A percentile compares a stretch with the other conserved stretches of the same genome.
Evolutionary conservation across 2,797 vertebrate genomes (phyloP).

Genomic region (Brachyrhaphis roseni): DNA sequence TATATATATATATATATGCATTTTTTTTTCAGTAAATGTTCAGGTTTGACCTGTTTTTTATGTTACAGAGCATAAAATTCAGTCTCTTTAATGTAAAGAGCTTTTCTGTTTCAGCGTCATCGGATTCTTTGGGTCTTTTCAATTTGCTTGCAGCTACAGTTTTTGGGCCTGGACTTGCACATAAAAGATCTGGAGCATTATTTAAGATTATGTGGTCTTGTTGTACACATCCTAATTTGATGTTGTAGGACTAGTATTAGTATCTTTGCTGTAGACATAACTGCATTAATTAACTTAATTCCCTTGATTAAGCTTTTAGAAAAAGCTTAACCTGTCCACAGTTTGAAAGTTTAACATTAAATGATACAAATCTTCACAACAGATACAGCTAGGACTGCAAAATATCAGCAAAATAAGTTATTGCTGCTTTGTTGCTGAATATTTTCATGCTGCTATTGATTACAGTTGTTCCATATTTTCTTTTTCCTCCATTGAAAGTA

Average conservation of each 20-base stretch:
- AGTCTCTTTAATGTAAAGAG: background rate
- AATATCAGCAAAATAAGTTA: background rate
- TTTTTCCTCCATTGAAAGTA: background rate
- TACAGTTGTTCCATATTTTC: background rate
- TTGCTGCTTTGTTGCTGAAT: background rate
- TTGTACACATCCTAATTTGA: background rate
- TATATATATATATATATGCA: background rate
- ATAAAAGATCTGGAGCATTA: background rate
- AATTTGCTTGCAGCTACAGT: background rate
- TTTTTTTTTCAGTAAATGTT: background rate
- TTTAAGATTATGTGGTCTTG: background rate
- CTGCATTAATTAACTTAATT: background rate
- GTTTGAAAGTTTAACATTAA: background rate
- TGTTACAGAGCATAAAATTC: background rate
- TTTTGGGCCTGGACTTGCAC: background rate
- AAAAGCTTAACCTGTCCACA: background rate
- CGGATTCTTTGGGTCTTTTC: background rate
- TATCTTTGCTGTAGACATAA: background rate
- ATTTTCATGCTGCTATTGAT: background rate
- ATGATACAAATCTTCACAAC: background rate
- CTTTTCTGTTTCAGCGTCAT: background rate
- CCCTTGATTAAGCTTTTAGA: background rate
- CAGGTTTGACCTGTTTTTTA: background rate
- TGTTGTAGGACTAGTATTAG: background rate
- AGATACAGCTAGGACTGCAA: accelerated